Conservation (phyloP, 2,113 vertebrate genomes). For the Stegostoma tigrinum region DNA sequence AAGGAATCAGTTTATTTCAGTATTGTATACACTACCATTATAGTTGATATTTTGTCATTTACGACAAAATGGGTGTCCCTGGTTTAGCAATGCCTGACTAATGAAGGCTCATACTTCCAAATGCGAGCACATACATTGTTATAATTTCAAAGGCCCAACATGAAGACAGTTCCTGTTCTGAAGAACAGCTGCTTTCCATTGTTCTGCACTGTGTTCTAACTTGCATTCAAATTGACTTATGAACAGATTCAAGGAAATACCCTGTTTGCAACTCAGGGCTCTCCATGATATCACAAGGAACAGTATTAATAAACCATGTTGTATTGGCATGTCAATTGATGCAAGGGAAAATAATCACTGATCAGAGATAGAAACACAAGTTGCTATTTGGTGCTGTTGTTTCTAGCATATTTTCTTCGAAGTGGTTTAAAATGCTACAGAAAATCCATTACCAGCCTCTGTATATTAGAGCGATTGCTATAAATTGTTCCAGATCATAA, state of each 20-base stretch:
- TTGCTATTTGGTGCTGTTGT: background rate
- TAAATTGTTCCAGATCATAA: slow-evolving; percentile 35
- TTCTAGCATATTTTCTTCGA: slow-evolving; percentile 27
- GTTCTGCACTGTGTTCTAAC: too few relatives aligned
- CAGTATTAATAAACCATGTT: background rate
- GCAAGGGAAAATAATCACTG: slow-evolving; percentile 5
- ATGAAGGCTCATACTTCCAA: too few relatives aligned
- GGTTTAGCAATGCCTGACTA: too few relatives aligned
- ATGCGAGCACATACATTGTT: too few relatives aligned
- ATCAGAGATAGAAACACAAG: slow-evolving; percentile 6
- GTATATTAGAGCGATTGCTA: slow-evolving; percentile 6
- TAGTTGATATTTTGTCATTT: background rate
- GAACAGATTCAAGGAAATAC: too few relatives aligned
- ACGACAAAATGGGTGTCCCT: background rate
- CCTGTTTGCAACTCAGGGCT: too few relatives aligned
- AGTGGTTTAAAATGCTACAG: slow-evolving; percentile 22
- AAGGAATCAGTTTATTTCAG: background rate
- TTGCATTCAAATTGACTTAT: too few relatives aligned
- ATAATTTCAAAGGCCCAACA: too few relatives aligned
- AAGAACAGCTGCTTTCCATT: too few relatives aligned
- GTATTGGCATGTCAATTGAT: background rate
- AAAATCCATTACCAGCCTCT: background rate
- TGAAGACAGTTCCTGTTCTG: too few relatives aligned
- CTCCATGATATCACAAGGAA: background rate
- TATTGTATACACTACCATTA: background rate